Percentiles rank a stretch among this genome's conserved stretches.
These are phyloP conservation scores for Amphiprion ocellaris DNA, from an alignment of 2,113 vertebrate genomes.

Conservation along the genomic window DNA sequence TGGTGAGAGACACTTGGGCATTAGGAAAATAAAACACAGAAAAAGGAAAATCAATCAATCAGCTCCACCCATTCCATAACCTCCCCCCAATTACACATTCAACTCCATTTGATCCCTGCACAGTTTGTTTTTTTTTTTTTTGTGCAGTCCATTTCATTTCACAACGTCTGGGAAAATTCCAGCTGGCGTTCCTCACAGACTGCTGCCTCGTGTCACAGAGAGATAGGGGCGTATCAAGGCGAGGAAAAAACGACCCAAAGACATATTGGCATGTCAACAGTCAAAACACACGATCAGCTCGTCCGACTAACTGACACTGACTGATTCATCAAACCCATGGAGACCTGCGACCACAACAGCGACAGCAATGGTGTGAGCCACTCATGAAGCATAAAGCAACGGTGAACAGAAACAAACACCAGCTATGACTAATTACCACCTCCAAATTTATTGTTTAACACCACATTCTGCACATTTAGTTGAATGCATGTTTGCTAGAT, in stretches of 20 bases:
- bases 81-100: slow-evolving; percentile 60
- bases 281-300: slow-evolving; percentile 19
- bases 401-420: slow-evolving; percentile 36
- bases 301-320: slow-evolving; percentile 8
- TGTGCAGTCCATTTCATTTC: slow-evolving; percentile 72
- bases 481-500: slow-evolving; percentile 55
- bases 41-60: slow-evolving; percentile 66
- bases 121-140: slow-evolving; percentile 46
- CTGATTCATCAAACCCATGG: slow-evolving; percentile 43
- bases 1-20: slow-evolving; percentile 22
- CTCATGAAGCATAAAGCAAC: slow-evolving; percentile 46
- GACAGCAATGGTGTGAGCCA: slow-evolving; percentile 21
- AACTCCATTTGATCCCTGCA: slow-evolving; percentile 59
- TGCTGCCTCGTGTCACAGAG: slow-evolving; percentile 59
- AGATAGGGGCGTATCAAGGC: slow-evolving; percentile 5
- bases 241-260: slow-evolving; percentile 26
- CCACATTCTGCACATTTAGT: slow-evolving; percentile 23
- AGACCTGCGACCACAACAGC: slow-evolving; percentile 26
- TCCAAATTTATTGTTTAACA: slow-evolving; percentile 60
- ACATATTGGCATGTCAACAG: slow-evolving; percentile 47
- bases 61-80: slow-evolving; percentile 7
- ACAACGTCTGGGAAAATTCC: slow-evolving; percentile 74
- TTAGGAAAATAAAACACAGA: slow-evolving; percentile 52
- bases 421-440: slow-evolving; percentile 61
- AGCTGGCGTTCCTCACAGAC: slow-evolving; percentile 70